Evolutionary conservation across 2,888 invertebrate genomes (phyloP), one percentile per base, ranked within the genome.

Genomic region (Drosophila testacea): DNA sequence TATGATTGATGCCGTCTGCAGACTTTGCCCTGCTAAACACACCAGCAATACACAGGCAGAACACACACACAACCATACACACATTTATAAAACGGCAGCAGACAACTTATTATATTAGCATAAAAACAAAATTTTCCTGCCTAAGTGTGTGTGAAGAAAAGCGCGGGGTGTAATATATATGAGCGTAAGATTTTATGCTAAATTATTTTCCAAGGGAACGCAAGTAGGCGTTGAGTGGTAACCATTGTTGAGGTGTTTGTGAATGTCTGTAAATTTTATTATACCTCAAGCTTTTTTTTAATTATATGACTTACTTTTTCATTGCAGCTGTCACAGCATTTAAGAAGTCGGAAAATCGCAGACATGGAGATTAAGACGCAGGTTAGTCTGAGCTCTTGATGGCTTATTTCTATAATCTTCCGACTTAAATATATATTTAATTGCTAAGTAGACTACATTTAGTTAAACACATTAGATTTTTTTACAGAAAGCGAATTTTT

Each of bases 1-100:
- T 79, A 85, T 86, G 86, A 86, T 89, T 89, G 88, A 86, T 86
- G 86, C 81, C 82, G 80, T 85, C 85, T 77, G 60, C 60, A 66
- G 47, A 60, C 62, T 59, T 54, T 69, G 22, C 41, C 34, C 32
- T 27, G 34, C 38, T 54, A 27, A 38, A 48, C 47, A 47, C 28
- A 46, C 10, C 56, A 57, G 16, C 11, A 39, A 55, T 32, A 16
- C n/a, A 34, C 34, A 9, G 44, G 4, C 51, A 68, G 68, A 66
- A 61, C 38, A 48, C 48, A 39, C 46, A 55, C 42, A 34, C 22
- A 22, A 1, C 1, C 22, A 22, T 3, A 22, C 42, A 55, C 39
- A 34, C 30, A 59, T 11, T n/a, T n/a, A 30, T 22, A 46, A 27
- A 27, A 52, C 30, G 41, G 38, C 46, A 50, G 51, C 62, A 77